phyloP scores from a whole-genome alignment of 2,113 vertebrate species.

The Enhydra lutris region DNA sequence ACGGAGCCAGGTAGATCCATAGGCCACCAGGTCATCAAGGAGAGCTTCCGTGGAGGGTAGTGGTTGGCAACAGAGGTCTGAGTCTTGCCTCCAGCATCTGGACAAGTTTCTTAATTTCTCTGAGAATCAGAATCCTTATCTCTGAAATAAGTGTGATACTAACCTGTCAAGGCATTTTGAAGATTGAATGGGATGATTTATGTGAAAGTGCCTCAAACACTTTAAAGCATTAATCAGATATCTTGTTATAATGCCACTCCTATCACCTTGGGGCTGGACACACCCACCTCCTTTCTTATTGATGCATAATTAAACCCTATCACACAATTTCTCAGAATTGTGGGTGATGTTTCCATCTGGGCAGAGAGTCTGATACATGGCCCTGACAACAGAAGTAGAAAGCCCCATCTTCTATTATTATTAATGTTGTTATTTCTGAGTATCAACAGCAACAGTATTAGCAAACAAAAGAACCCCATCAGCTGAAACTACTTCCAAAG shows the following conservation, averaged over 20 bases:
- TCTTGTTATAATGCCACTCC: not conserved
- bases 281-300: not conserved
- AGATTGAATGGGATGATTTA: not conserved
- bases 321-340: not conserved
- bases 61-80: not conserved
- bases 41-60: not conserved
- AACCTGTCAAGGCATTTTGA: not conserved
- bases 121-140: not conserved
- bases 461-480: not conserved
- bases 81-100: not conserved
- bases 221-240: not conserved
- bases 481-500: not conserved
- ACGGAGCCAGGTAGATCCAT: not conserved
- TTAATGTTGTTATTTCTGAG: slow-evolving; percentile 5
- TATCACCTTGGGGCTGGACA: not conserved
- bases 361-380: not conserved
- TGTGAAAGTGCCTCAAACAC: not conserved
- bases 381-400: not conserved
- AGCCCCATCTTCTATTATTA: not conserved
- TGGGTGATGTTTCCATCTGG: not conserved
- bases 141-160: not conserved
- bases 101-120: not conserved
- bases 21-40: not conserved
- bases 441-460: not conserved
- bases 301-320: not conserved